These are phyloP conservation scores for Glossophaga mutica DNA, from an alignment of 2,797 vertebrate genomes.

Conservation along the genomic window DNA sequence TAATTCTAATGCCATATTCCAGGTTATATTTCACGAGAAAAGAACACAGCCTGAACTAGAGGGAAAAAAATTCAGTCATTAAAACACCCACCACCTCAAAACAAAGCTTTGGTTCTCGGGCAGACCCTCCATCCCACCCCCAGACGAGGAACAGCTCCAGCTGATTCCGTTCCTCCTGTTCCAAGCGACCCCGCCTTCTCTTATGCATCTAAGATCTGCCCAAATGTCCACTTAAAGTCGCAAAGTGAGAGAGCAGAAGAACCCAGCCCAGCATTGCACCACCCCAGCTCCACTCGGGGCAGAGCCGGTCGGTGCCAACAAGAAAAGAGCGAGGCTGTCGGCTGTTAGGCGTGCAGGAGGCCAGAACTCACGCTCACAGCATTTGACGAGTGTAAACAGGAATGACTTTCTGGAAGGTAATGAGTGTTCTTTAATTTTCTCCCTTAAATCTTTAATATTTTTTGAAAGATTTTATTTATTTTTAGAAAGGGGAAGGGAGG, in stretches of 20 bases:
- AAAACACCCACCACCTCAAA: background rate
- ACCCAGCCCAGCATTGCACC: background rate
- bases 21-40: background rate
- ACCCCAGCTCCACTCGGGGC: background rate
- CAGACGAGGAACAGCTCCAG: background rate
- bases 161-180: background rate
- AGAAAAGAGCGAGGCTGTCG: background rate
- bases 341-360: background rate
- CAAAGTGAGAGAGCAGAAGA: background rate
- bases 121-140: background rate
- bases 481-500: too few relatives aligned
- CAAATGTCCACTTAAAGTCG: background rate
- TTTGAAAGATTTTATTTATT: too few relatives aligned
- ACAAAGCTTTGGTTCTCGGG: background rate
- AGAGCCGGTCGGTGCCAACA: background rate
- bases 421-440: background rate
- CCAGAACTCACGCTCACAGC: background rate
- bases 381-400: background rate
- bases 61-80: background rate
- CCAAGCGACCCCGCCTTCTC: background rate
- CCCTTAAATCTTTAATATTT: background rate
- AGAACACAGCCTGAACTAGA: background rate
- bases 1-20: background rate
- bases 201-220: background rate
- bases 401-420: background rate